phyloP scores from a whole-genome alignment of 2,113 vertebrate genomes.

The Guaruba guarouba region DNA sequence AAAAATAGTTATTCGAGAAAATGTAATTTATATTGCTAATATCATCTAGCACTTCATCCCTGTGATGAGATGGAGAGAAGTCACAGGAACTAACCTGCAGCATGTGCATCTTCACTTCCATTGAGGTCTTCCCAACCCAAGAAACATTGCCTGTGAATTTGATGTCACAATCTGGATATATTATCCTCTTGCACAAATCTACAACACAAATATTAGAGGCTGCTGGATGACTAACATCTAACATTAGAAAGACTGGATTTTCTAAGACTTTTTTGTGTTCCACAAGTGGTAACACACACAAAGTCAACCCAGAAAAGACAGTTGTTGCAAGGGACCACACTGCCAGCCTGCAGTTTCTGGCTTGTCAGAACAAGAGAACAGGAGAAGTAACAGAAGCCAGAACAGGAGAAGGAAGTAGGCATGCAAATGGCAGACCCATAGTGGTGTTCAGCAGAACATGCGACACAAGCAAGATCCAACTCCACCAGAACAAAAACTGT shows the following conservation, averaged over 20 bases:
- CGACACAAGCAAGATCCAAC: neutral
- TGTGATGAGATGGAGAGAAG: neutral
- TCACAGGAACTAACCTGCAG: conserved; percentile 80
- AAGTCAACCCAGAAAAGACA: neutral
- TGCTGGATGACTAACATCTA: neutral
- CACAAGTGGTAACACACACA: neutral
- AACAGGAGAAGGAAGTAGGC: neutral
- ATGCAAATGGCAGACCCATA: neutral
- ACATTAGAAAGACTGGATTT: neutral
- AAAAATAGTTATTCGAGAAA: neutral
- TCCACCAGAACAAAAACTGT: neutral
- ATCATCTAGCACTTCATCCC: neutral
- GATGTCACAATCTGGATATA: conserved; percentile 92
- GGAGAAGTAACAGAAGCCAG: neutral
- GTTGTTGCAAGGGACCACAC: neutral
- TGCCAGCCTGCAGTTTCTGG: neutral
- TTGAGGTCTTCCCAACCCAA: conserved; percentile 94
- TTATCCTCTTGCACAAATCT: conserved; percentile 88
- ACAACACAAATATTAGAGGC: neutral
- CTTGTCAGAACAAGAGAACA: neutral
- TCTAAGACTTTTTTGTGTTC: neutral
- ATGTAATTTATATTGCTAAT: neutral
- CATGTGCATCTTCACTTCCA: conserved; percentile 98
- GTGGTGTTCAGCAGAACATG: neutral
- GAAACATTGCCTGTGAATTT: conserved; percentile 93